Conservation (phyloP, 2,888 invertebrate species). For the Brachylomia viminalis region DNA sequence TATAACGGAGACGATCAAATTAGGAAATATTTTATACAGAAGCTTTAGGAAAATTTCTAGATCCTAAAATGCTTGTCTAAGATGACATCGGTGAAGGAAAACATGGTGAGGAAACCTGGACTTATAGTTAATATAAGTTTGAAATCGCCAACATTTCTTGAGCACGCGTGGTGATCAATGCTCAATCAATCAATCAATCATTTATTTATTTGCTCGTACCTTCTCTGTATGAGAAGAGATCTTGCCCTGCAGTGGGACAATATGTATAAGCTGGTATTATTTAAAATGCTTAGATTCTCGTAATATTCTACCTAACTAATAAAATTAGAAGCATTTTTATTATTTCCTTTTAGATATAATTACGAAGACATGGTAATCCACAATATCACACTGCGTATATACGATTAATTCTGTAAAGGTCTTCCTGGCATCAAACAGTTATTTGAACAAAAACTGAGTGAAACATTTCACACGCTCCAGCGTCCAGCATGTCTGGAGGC, state of each 20-base stretch:
- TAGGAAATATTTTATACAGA: not conserved
- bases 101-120: too few relatives aligned
- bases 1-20: not conserved
- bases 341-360: not conserved
- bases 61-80: not conserved
- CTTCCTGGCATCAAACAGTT: not conserved
- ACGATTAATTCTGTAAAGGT: not conserved
- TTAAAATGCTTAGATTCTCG: not conserved
- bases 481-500: not conserved
- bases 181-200: too few relatives aligned
- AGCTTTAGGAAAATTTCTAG: not conserved
- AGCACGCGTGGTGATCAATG: too few relatives aligned
- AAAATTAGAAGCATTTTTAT: not conserved
- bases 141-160: too few relatives aligned
- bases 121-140: too few relatives aligned
- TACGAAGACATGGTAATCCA: not conserved
- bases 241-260: too few relatives aligned
- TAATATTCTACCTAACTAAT: not conserved
- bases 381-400: not conserved
- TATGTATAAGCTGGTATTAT: too few relatives aligned
- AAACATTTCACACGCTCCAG: slow-evolving; percentile 34
- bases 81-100: too few relatives aligned
- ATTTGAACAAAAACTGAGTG: slow-evolving; percentile 14
- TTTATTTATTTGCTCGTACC: too few relatives aligned
- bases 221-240: too few relatives aligned